Conservation (phyloP, 1,140 invertebrate genomes). For the Dicyema japonicum region DNA sequence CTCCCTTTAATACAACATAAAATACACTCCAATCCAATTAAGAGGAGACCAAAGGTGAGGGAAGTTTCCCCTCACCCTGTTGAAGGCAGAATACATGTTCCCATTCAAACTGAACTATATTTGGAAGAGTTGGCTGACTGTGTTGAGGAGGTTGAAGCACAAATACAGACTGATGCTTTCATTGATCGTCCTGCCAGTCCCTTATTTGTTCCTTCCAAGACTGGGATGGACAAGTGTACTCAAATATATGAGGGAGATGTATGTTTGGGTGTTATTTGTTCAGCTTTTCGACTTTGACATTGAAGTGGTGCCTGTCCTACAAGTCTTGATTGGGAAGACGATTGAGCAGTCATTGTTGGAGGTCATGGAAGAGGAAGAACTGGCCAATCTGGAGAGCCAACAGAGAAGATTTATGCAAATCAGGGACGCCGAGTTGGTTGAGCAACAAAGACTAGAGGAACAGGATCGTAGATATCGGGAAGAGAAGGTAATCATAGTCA, state of each 20-base stretch:
- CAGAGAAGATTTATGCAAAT: conserved; percentile 37
- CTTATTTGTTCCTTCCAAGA: conserved; percentile 35
- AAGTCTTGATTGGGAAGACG: conserved; percentile 49
- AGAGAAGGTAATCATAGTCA: conserved; percentile 13
- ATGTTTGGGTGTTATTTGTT: conserved; percentile 10
- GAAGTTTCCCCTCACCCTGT: conserved; percentile 23
- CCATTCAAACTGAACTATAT: conserved; percentile 49
- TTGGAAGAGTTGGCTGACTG: conserved; percentile 36
- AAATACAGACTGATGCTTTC: conserved; percentile 50
- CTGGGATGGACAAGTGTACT: conserved; percentile 38
- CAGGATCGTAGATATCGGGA: conserved; percentile 30
- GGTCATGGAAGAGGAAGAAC: conserved; percentile 24
- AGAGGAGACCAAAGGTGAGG: conserved; percentile 14
- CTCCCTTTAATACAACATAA: too few relatives aligned
- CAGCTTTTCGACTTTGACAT: conserved; percentile 39
- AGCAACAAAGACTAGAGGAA: conserved; percentile 34
- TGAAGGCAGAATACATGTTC: conserved; percentile 38
- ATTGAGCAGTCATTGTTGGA: conserved; percentile 50
- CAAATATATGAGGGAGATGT: conserved; percentile 56
- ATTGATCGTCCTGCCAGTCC: conserved; percentile 37
- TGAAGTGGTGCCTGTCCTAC: conserved; percentile 49
- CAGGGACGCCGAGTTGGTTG: conserved; percentile 36
- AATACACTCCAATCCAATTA: conserved; percentile 19
- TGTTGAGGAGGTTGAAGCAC: conserved; percentile 29
- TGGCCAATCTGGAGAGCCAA: conserved; percentile 35